Base-by-base conservation (phyloP, 2,888 invertebrate genomes). In the Eristalinus sepulchralis region DNA sequence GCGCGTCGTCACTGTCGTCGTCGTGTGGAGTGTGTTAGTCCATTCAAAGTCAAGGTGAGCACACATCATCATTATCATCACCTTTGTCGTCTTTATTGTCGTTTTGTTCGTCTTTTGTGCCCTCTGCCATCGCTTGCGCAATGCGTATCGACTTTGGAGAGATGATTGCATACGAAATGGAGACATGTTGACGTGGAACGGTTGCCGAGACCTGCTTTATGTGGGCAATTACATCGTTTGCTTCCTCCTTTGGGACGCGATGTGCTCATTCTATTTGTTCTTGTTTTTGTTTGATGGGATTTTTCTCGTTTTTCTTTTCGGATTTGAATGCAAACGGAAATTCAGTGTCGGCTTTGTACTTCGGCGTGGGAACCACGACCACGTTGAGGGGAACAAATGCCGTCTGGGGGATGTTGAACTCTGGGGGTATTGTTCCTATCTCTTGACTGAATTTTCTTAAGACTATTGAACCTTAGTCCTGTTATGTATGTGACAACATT, bases 41-140 rank as follows among this genome's bases (percentile, higher is more conserved):
- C 68, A 85, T 85, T 81, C 84, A 85, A 81, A 77, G 79, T 77
- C 84, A 85, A 84, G 81, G 83, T 83, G 83, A 83, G 59, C 68
- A 78, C 72, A 83, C 73, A 79, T 64, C 79, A 79, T 73, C 79
- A 73, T 36, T 63, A 64, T 47, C 59, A 55, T 34, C 59, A 53
- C 22, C 53, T 53, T 76, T 64, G 60, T 66, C 31, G 66, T 71
- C 70, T 33, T 63, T 36, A 67, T 59, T 27, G 62, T n/a, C 53
- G 62, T 70, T 77, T 34, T 68, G 33, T 47, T 64, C 22, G 9
- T 27, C 1, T 39, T 67, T 67, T 67, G 27, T 67, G 20, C 27
- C 27, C 27, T 34, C 55, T 55, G 31, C 11, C 27, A 36, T 55
- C 6, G 2, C 60, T 66, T 76, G 53, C 36, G 60, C 62, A 67